These are phyloP conservation scores for Henicopernis longicauda DNA, from an alignment of 2,113 vertebrate species.

Conservation along the genomic window DNA sequence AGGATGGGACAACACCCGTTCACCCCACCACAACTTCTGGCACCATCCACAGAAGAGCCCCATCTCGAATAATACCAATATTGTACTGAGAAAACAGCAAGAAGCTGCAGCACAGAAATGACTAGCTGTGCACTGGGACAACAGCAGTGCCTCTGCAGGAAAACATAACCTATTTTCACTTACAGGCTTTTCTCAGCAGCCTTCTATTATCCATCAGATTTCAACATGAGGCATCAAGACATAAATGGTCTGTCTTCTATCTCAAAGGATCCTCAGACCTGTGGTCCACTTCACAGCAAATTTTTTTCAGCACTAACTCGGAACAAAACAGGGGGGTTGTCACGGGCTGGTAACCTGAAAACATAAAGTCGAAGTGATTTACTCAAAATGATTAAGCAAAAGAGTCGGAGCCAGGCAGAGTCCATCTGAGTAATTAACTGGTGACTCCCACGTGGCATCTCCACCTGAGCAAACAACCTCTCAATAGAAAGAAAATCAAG, in stretches of 20 bases:
- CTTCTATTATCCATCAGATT: not conserved
- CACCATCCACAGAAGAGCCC: fast-evolving
- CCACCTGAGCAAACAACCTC: not conserved
- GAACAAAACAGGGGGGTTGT: not conserved
- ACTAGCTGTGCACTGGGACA: not conserved
- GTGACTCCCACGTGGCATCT: not conserved
- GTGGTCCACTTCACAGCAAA: not conserved
- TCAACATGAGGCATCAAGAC: not conserved
- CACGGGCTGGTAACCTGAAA: not conserved
- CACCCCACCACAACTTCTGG: not conserved
- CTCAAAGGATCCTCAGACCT: not conserved
- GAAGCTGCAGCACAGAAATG: not conserved
- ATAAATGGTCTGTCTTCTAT: not conserved
- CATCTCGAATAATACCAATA: not conserved
- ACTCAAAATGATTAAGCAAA: not conserved
- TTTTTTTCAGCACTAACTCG: not conserved
- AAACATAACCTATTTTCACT: not conserved
- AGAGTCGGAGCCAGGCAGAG: not conserved
- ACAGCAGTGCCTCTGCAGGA: not conserved
- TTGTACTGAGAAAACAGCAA: not conserved
- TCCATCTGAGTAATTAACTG: not conserved
- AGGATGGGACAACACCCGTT: not conserved
- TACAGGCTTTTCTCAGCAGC: not conserved
- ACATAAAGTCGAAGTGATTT: not conserved
- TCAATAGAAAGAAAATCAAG: not conserved